Percentiles rank a stretch among this genome's conserved stretches.
Conservation (phyloP, 2,888 invertebrate genomes). For the Dioctria linearis region DNA sequence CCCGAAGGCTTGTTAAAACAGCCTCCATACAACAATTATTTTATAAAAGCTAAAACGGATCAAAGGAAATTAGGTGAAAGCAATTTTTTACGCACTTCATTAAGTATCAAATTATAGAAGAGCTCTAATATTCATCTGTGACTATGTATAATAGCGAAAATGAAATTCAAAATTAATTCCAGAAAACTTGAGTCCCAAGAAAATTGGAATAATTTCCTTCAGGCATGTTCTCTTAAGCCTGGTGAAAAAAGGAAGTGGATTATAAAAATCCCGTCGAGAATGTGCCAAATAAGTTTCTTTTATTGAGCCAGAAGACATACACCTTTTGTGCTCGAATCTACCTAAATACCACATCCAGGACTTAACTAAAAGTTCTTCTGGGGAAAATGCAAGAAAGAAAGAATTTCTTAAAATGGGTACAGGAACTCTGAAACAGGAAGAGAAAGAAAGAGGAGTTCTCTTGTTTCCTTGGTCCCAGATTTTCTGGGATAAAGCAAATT, state of each 20-base stretch:
- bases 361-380: slow-evolving; percentile 8
- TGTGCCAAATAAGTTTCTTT: slow-evolving; percentile 26
- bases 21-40: too few species aligned
- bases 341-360: slow-evolving; percentile 33
- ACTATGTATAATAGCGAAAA: not conserved
- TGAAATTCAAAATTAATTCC: slow-evolving; percentile 24
- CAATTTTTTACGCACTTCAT: not conserved
- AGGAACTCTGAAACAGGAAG: not conserved
- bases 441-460: not conserved
- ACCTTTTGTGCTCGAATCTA: slow-evolving; percentile 36
- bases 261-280: slow-evolving; percentile 37
- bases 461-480: not conserved
- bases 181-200: not conserved
- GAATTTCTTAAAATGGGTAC: slow-evolving; percentile 24
- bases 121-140: not conserved
- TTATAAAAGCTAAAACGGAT: not conserved
- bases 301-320: not conserved
- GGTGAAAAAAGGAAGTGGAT: slow-evolving; percentile 13
- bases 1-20: too few species aligned
- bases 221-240: not conserved
- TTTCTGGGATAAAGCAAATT: slow-evolving; percentile 35
- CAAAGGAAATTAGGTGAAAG: not conserved
- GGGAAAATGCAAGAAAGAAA: not conserved
- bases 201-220: slow-evolving; percentile 6
- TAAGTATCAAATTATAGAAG: not conserved